These are phyloP conservation scores for Acomys russatus DNA, from an alignment of 2,797 vertebrate genomes.

Conservation along the genomic window DNA sequence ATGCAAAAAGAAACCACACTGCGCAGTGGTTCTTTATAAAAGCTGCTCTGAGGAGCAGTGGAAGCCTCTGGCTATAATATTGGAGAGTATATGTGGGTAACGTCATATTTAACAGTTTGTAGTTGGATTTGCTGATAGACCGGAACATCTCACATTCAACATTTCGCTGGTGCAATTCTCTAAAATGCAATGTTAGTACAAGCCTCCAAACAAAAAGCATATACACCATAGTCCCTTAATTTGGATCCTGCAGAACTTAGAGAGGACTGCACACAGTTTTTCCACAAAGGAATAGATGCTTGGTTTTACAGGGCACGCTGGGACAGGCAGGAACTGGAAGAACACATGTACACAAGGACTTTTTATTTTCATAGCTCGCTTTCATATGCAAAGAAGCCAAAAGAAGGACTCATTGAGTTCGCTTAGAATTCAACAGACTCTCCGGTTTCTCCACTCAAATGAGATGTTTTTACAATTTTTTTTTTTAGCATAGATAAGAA, in stretches of 20 bases:
- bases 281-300: neutral
- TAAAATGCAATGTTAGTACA: neutral
- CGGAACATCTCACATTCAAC: slow-evolving; percentile 7
- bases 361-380: slow-evolving; percentile 35
- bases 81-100: neutral
- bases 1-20: neutral
- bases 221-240: neutral
- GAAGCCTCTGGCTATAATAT: neutral
- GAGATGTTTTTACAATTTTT: neutral
- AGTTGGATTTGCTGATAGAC: neutral
- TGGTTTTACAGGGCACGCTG: neutral
- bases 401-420: slow-evolving; percentile 43
- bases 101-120: neutral
- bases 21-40: neutral
- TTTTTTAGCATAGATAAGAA: neutral
- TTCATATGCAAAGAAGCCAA: slow-evolving; percentile 36
- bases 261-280: neutral
- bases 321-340: neutral
- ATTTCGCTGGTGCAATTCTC: neutral
- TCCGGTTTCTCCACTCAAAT: slow-evolving; percentile 20
- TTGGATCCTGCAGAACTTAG: neutral
- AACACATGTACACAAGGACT: neutral
- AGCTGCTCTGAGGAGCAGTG: neutral
- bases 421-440: slow-evolving; percentile 29
- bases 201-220: neutral